Evolutionary conservation across 2,113 vertebrate genomes (phyloP).

Genomic region (Arenaria interpres): DNA sequence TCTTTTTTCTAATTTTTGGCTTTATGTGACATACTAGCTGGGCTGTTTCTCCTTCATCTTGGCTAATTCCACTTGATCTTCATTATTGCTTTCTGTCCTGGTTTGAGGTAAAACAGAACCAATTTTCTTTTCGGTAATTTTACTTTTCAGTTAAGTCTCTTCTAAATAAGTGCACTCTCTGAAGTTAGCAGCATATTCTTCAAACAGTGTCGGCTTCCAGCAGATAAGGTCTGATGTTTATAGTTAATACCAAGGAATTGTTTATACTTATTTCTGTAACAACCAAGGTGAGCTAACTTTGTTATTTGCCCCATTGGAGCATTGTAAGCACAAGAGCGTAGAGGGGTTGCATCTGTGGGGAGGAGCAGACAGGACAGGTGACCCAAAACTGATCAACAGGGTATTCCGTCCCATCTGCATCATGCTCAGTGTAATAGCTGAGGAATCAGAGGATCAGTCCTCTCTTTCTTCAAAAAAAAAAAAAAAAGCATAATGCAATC

Average conservation of each 20-base stretch:
- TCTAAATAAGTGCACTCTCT: not conserved
- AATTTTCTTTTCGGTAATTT: not conserved
- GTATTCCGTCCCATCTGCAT: not conserved
- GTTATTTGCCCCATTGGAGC: not conserved
- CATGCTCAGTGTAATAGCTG: not conserved
- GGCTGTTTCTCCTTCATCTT: not conserved
- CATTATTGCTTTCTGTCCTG: not conserved
- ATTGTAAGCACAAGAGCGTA: not conserved
- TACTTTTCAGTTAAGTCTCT: not conserved
- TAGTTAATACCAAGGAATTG: not conserved
- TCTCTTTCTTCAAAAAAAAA: not conserved
- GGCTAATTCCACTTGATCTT: not conserved
- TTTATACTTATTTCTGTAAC: not conserved
- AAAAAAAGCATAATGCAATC: not conserved
- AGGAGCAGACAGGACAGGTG: not conserved
- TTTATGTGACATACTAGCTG: not conserved
- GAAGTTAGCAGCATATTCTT: not conserved
- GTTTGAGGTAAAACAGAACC: not conserved
- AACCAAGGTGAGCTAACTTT: not conserved
- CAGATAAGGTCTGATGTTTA: not conserved
- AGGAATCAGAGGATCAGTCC: not conserved
- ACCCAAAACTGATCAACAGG: not conserved
- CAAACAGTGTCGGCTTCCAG: not conserved
- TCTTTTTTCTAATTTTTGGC: not conserved
- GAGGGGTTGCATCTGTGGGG: not conserved